phyloP scores from a whole-genome alignment of 2,888 invertebrate species.

The Archips crataeganus region DNA sequence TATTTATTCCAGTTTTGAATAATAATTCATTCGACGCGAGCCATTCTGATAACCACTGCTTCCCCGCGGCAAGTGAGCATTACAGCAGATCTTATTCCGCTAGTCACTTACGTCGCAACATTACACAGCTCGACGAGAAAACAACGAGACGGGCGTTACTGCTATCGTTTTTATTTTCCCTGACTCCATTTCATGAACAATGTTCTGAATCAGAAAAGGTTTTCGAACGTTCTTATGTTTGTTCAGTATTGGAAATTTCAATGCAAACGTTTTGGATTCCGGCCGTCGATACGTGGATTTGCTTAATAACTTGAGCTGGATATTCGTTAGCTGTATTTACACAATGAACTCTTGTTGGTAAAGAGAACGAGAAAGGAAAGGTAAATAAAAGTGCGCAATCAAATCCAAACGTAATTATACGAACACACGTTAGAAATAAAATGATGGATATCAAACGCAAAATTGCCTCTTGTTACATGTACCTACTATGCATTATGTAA shows the following conservation, averaged over 20 bases:
- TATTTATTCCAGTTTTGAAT: too few species aligned
- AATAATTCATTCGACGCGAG: too few species aligned
- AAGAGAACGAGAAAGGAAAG: background rate
- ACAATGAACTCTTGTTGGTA: background rate
- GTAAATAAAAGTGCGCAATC: background rate
- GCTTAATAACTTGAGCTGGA: background rate
- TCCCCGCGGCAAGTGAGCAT: background rate
- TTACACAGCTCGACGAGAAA: slow-evolving; percentile 40
- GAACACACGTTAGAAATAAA: background rate
- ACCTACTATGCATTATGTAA: too few species aligned
- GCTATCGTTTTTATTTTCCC: slow-evolving; percentile 46
- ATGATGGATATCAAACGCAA: background rate
- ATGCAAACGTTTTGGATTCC: slow-evolving; percentile 26
- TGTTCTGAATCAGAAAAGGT: slow-evolving; percentile 42
- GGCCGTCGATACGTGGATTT: slow-evolving; percentile 4
- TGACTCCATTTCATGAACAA: slow-evolving; percentile 41
- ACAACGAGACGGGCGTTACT: slow-evolving; percentile 44
- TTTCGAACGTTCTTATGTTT: slow-evolving; percentile 37
- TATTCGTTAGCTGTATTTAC: slow-evolving; percentile 4
- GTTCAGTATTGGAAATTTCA: slow-evolving; percentile 31
- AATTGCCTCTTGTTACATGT: background rate
- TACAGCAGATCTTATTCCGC: background rate
- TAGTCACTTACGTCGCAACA: slow-evolving; percentile 7
- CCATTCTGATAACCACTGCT: too few species aligned
- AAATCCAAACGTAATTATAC: slow-evolving; percentile 1